phyloP scores from a whole-genome alignment of 2,113 vertebrate genomes.

The Gymnocephalus cernua region DNA sequence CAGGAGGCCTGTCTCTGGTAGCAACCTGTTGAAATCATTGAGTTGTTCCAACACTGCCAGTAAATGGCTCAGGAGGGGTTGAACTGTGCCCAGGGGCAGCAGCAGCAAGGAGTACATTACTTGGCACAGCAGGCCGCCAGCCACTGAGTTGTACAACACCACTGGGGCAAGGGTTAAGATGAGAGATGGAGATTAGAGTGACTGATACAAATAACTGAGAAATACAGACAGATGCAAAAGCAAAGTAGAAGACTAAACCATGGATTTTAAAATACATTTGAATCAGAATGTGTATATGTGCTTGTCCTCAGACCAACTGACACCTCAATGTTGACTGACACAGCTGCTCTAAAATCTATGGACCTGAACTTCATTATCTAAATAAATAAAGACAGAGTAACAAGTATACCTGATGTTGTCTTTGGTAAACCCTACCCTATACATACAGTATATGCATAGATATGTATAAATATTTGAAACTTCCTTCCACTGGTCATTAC shows the following conservation, averaged over 20 bases:
- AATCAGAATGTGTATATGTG: not conserved
- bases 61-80: conserved; percentile 84
- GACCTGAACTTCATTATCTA: not conserved
- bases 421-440: not conserved
- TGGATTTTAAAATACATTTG: not conserved
- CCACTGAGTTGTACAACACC: conserved; percentile 85
- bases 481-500: not conserved
- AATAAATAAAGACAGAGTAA: not conserved
- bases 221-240: not conserved
- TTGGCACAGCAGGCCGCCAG: conserved; percentile 86
- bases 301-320: not conserved
- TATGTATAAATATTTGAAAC: not conserved
- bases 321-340: not conserved
- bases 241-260: not conserved
- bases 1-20: conserved; percentile 80
- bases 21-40: conserved; percentile 83
- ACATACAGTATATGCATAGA: not conserved
- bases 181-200: conserved; percentile 15
- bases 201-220: conserved; percentile 11
- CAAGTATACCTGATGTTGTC: not conserved
- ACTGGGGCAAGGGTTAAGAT: conserved; percentile 62
- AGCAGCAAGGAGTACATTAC: conserved; percentile 87
- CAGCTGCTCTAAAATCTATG: not conserved
- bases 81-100: conserved; percentile 82
- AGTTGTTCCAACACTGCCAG: conserved; percentile 83